phyloP scores from a whole-genome alignment of 1,140 invertebrate species.

The Polypedilum vanderplanki region DNA sequence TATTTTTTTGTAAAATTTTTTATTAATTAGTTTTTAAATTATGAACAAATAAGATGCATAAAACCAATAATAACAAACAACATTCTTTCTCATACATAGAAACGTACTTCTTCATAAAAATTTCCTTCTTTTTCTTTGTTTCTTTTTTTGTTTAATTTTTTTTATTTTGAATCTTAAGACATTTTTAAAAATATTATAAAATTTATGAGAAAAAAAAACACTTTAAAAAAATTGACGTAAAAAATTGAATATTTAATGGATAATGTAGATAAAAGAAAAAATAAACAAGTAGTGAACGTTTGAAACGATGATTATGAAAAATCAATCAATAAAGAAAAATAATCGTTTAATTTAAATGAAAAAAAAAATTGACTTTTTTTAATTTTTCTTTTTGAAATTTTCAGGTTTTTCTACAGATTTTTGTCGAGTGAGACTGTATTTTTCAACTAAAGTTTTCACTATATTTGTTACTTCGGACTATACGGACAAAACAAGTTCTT shows the following conservation, averaged over 20 bases:
- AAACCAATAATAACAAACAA: background rate
- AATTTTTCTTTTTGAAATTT: background rate
- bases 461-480: background rate
- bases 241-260: constrained; percentile 22
- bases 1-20: background rate
- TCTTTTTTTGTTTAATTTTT: too few relatives aligned
- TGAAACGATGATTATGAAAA: constrained; percentile 22
- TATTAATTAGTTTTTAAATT: background rate
- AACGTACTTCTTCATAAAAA: background rate
- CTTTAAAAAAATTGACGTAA: constrained; percentile 27
- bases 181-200: background rate
- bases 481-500: too few relatives aligned
- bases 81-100: constrained; percentile 15
- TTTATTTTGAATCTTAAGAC: too few relatives aligned
- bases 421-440: background rate
- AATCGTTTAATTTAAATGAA: constrained; percentile 16
- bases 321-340: constrained; percentile 27
- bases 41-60: background rate
- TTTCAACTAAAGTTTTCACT: background rate
- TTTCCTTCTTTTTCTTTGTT: too few relatives aligned
- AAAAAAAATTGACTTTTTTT: background rate
- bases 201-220: background rate
- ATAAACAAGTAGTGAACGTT: constrained; percentile 24
- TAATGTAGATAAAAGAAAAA: constrained; percentile 23
- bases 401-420: background rate